Conservation (phyloP, 2,113 vertebrate species). For the Taurulus bubalis region DNA sequence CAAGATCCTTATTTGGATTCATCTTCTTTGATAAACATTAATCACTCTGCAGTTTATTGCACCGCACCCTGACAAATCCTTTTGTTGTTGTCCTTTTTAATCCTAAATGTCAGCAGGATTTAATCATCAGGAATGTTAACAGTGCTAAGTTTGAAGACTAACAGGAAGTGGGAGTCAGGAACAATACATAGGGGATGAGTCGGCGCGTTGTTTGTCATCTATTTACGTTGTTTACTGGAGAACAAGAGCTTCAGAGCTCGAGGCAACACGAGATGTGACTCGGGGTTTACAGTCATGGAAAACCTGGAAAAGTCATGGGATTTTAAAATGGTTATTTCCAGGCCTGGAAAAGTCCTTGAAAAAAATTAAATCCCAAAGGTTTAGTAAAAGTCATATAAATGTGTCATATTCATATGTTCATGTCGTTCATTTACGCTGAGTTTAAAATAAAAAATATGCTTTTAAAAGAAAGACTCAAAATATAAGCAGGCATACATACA, state of each 20-base stretch:
- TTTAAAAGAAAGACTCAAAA: too few species aligned
- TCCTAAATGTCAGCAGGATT: neutral
- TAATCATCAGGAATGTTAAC: conserved; percentile 1
- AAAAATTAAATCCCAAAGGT: too few species aligned
- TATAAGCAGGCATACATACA: too few species aligned
- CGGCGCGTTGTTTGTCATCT: conserved; percentile 1
- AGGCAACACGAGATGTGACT: neutral
- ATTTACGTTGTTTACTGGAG: conserved; percentile 21
- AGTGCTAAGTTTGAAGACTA: neutral
- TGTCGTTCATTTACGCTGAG: too few species aligned
- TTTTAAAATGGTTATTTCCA: too few species aligned
- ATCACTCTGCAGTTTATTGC: neutral
- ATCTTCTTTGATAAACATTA: neutral
- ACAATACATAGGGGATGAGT: conserved; percentile 10
- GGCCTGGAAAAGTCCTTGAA: too few species aligned
- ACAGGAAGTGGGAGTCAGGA: neutral
- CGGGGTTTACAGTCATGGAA: too few species aligned
- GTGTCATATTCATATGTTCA: too few species aligned
- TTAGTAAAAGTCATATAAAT: too few species aligned
- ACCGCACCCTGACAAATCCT: neutral
- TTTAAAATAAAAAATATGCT: too few species aligned
- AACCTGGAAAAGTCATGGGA: too few species aligned
- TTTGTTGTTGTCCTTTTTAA: conserved; percentile 5
- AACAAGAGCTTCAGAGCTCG: neutral
- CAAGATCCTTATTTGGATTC: conserved; percentile 5